Conservation (phyloP, 2,888 invertebrate genomes). For the Temnothorax rugatulus region DNA sequence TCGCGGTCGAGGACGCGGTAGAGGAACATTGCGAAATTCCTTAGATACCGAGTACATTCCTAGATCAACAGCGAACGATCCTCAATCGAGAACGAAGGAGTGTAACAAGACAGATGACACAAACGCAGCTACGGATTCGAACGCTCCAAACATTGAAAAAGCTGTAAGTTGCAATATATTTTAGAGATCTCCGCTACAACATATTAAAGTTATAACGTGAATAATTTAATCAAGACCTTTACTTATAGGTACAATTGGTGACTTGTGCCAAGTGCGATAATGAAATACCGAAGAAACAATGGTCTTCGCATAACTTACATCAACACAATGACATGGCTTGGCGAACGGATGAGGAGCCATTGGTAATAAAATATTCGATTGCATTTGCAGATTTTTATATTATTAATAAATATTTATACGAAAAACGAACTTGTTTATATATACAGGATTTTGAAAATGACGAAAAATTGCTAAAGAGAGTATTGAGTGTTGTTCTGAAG, state of each 20-base stretch:
- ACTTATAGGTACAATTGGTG: slow-evolving; percentile 68
- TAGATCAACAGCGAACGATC: neutral
- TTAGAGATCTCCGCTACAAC: neutral
- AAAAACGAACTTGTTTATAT: slow-evolving; percentile 60
- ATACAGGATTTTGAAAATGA: slow-evolving; percentile 87
- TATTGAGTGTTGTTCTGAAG: slow-evolving; percentile 86
- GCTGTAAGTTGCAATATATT: slow-evolving; percentile 7
- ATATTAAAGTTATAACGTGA: neutral
- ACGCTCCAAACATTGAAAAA: neutral
- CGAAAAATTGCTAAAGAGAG: slow-evolving; percentile 85
- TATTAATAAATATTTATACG: neutral
- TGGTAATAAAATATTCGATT: slow-evolving; percentile 85
- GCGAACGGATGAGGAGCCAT: slow-evolving; percentile 87
- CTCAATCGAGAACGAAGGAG: neutral
- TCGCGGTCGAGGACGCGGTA: slow-evolving; percentile 57
- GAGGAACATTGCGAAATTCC: slow-evolving; percentile 29
- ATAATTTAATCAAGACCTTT: slow-evolving; percentile 8
- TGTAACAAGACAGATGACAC: neutral
- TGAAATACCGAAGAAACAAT: slow-evolving; percentile 84
- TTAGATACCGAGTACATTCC: slow-evolving; percentile 72
- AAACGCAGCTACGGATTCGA: neutral
- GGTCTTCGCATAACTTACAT: slow-evolving; percentile 87
- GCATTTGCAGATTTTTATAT: neutral
- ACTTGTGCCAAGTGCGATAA: slow-evolving; percentile 87
- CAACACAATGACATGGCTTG: slow-evolving; percentile 89